Percentiles rank a stretch among this genome's conserved stretches.
phyloP scores from a whole-genome alignment of 2,888 invertebrate species.

The Eupithecia vulgata region DNA sequence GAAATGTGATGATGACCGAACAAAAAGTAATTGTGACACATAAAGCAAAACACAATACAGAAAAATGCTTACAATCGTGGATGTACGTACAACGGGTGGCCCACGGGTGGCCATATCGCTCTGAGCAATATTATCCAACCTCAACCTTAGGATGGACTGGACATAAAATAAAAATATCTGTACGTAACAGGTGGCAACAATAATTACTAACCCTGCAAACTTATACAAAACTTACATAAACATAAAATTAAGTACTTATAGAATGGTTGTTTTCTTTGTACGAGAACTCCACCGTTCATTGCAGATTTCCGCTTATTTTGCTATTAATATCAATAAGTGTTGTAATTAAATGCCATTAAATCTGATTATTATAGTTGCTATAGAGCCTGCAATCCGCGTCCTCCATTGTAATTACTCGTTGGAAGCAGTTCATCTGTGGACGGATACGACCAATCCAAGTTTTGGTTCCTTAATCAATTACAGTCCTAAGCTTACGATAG shows the following conservation, averaged over 20 bases:
- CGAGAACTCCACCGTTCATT: no score
- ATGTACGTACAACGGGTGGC: no score
- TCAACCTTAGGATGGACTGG: no score
- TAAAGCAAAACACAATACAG: neutral
- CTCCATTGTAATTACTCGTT: slow-evolving; percentile 29
- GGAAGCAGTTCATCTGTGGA: slow-evolving; percentile 37
- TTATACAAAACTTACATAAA: no score
- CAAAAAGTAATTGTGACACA: neutral
- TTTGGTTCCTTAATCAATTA: slow-evolving; percentile 66
- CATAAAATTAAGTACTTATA: no score
- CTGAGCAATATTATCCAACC: neutral
- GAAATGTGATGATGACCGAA: neutral
- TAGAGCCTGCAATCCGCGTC: neutral
- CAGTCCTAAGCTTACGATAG: slow-evolving; percentile 40
- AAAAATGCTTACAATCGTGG: neutral
- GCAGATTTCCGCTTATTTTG: no score
- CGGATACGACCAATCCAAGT: slow-evolving; percentile 70
- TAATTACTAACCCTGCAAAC: no score
- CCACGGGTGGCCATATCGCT: no score
- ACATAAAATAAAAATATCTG: no score
- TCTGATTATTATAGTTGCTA: no score
- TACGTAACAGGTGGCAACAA: neutral
- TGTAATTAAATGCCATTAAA: no score
- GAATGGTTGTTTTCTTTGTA: neutral
- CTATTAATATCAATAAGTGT: no score